These are phyloP conservation scores for Machimus rusticus DNA, from an alignment of 2,888 invertebrate genomes.

Conservation along the genomic window DNA sequence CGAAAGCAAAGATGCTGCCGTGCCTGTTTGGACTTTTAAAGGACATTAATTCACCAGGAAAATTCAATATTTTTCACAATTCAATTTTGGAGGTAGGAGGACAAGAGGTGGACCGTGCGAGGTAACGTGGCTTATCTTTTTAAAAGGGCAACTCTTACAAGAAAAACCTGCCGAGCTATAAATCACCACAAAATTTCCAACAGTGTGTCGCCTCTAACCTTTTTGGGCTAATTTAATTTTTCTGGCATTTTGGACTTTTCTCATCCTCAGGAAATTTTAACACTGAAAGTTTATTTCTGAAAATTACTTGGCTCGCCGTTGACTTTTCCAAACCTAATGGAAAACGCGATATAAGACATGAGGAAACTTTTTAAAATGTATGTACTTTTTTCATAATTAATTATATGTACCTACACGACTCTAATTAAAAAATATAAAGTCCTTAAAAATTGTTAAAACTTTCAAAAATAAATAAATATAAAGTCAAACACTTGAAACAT, in stretches of 20 bases:
- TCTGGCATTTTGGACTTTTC: not conserved
- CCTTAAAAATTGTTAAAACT: not conserved
- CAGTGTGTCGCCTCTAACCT: not conserved
- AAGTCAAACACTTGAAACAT: too few relatives aligned
- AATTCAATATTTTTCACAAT: not conserved
- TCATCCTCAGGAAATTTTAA: not conserved
- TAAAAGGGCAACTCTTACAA: not conserved
- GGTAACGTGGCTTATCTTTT: not conserved
- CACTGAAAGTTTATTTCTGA: not conserved
- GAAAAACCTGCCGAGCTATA: not conserved
- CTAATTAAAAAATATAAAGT: not conserved
- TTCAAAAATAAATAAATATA: too few relatives aligned
- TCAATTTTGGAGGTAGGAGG: too few relatives aligned
- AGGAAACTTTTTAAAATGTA: not conserved
- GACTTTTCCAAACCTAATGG: too few relatives aligned
- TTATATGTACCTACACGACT: not conserved
- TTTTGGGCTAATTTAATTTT: not conserved
- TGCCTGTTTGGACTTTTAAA: not conserved
- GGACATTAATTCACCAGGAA: not conserved
- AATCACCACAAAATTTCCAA: not conserved
- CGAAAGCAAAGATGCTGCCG: not conserved
- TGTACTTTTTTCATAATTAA: not conserved
- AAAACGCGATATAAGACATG: not conserved
- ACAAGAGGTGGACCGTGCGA: not conserved
- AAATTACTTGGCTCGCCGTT: not conserved